phyloP scores from a whole-genome alignment of 2,797 vertebrate genomes.

The Buceros bicornis region DNA sequence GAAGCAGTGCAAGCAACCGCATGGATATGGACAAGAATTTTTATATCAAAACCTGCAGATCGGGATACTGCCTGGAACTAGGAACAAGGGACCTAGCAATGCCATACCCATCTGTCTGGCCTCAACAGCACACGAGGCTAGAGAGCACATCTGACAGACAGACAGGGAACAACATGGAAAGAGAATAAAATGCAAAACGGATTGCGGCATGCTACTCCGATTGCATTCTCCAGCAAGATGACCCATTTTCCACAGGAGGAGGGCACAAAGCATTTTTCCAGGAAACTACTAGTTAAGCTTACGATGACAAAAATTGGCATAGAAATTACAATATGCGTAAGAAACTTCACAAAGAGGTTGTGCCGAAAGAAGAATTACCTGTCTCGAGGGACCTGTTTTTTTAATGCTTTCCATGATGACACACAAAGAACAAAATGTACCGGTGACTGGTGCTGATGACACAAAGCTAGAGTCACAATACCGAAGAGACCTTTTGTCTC shows the following conservation, averaged over 20 bases:
- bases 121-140: not conserved
- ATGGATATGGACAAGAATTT: not conserved
- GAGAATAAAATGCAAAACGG: not conserved
- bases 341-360: not conserved
- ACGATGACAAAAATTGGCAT: not conserved
- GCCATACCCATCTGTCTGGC: not conserved
- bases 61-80: not conserved
- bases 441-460: not conserved
- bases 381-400: not conserved
- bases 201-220: not conserved
- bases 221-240: not conserved
- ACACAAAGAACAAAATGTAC: not conserved
- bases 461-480: not conserved
- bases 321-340: not conserved
- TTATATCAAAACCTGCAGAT: not conserved
- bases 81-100: not conserved
- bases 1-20: not conserved
- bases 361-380: slow-evolving; percentile 22
- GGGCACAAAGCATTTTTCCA: not conserved
- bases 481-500: not conserved
- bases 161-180: rapidly evolving
- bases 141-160: not conserved
- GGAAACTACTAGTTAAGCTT: not conserved
- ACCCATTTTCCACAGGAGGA: not conserved
- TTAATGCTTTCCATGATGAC: not conserved